A percentile compares a stretch with the other conserved stretches of the same genome.
These are phyloP conservation scores for Leptoteleia sp. DNA, from an alignment of 1,140 invertebrate species.

Conservation along the genomic window DNA sequence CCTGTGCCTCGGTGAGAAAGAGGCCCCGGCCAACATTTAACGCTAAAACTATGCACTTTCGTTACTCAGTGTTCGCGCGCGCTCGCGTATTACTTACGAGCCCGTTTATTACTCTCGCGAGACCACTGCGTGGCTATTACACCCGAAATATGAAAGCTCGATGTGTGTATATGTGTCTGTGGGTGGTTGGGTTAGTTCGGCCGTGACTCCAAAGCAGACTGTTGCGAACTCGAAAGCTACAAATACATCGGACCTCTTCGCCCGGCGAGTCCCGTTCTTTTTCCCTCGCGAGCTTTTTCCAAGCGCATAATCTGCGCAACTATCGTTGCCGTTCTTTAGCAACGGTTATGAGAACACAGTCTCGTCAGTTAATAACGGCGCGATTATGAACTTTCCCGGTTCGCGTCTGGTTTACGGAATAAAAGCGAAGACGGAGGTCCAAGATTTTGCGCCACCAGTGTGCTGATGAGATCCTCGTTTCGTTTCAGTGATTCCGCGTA, in stretches of 20 bases:
- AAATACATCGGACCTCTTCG: conserved; percentile 47
- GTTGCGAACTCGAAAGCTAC: conserved; percentile 59
- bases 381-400: conserved; percentile 24
- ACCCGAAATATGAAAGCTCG: conserved; percentile 68
- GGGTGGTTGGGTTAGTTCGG: too few species aligned
- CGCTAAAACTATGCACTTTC: conserved; percentile 46
- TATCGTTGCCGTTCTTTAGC: conserved; percentile 38
- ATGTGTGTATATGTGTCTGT: too few species aligned
- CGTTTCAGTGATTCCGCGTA: too few species aligned
- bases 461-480: too few species aligned
- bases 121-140: conserved; percentile 52
- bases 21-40: conserved; percentile 24
- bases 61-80: conserved; percentile 39
- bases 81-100: conserved; percentile 24
- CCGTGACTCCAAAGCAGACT: conserved; percentile 63
- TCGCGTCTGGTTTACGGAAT: conserved; percentile 11
- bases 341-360: conserved; percentile 33
- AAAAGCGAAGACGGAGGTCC: too few species aligned
- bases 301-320: conserved; percentile 56
- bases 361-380: background rate
- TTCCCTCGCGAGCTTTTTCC: conserved; percentile 28
- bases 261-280: conserved; percentile 4
- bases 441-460: too few species aligned
- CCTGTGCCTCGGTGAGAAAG: conserved; percentile 18
- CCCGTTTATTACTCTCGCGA: conserved; percentile 57